Conservation (phyloP, 2,888 invertebrate species). For the Dicranocentrus wangi region DNA sequence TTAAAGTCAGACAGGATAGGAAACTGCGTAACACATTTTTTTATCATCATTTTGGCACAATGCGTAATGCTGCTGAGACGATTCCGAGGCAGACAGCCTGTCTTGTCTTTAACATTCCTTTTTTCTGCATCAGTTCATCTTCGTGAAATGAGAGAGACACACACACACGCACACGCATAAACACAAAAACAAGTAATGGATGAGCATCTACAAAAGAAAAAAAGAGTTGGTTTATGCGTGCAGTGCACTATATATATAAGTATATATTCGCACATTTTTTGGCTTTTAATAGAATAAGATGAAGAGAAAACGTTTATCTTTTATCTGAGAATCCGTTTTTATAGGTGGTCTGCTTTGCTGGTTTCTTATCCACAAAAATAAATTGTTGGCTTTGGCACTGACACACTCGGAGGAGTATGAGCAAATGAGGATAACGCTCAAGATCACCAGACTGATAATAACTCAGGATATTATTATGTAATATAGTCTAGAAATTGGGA, state of each 20-base stretch:
- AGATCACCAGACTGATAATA: neutral
- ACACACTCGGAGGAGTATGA: slow-evolving; percentile 23
- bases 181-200: neutral
- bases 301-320: neutral
- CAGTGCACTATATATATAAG: neutral
- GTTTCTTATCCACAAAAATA: no score
- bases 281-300: slow-evolving; percentile 18
- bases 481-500: neutral
- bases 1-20: no score
- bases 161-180: no score
- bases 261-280: neutral
- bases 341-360: no score
- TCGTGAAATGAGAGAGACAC: neutral
- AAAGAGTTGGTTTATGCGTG: neutral
- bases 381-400: slow-evolving; percentile 58
- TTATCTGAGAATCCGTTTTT: no score
- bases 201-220: neutral
- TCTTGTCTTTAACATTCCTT: slow-evolving; percentile 17
- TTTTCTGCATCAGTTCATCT: slow-evolving; percentile 27
- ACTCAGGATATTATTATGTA: slow-evolving; percentile 19
- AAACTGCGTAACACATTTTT: no score
- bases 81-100: slow-evolving; percentile 24
- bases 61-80: neutral
- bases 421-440: slow-evolving; percentile 35
- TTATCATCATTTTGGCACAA: neutral